Conservation (phyloP, 1,140 invertebrate species). For the Archivesica marissinica region DNA sequence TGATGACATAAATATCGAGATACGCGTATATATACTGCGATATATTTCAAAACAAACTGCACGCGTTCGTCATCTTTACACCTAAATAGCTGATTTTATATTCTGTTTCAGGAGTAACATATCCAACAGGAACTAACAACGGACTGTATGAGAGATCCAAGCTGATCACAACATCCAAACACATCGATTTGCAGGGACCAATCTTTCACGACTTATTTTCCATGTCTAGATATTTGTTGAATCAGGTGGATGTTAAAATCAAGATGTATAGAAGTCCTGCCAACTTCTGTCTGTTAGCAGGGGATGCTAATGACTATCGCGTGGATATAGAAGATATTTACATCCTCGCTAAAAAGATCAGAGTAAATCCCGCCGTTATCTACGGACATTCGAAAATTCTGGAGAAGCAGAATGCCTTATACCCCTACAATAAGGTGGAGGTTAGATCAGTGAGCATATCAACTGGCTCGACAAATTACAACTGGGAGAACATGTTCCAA, state of each 20-base stretch:
- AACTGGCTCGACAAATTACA: slow-evolving; percentile 24
- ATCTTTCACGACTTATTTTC: slow-evolving; percentile 57
- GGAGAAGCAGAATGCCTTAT: slow-evolving; percentile 1
- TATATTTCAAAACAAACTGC: too few species aligned
- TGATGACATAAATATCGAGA: too few species aligned
- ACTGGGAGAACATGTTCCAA: slow-evolving; percentile 56
- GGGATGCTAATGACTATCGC: slow-evolving; percentile 12
- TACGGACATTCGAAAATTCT: slow-evolving; percentile 14
- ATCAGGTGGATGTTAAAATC: slow-evolving; percentile 48
- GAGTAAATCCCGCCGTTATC: slow-evolving; percentile 23
- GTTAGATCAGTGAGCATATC: slow-evolving; percentile 29
- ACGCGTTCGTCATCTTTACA: too few species aligned
- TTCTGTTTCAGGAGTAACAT: not conserved
- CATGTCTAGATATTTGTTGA: slow-evolving; percentile 47
- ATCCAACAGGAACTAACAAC: slow-evolving; percentile 24
- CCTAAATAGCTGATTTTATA: too few species aligned
- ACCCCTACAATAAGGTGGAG: slow-evolving; percentile 21
- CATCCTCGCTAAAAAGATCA: slow-evolving; percentile 12
- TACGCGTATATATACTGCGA: too few species aligned
- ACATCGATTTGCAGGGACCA: slow-evolving; percentile 50
- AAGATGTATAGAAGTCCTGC: slow-evolving; percentile 20
- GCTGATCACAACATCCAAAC: slow-evolving; percentile 7
- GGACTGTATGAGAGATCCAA: not conserved
- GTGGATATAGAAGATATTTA: slow-evolving; percentile 35
- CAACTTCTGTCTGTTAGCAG: slow-evolving; percentile 8